Evolutionary conservation across 2,888 invertebrate species (phyloP), one percentile per base, ranked within the genome.

Genomic region (Molorchus minor): DNA sequence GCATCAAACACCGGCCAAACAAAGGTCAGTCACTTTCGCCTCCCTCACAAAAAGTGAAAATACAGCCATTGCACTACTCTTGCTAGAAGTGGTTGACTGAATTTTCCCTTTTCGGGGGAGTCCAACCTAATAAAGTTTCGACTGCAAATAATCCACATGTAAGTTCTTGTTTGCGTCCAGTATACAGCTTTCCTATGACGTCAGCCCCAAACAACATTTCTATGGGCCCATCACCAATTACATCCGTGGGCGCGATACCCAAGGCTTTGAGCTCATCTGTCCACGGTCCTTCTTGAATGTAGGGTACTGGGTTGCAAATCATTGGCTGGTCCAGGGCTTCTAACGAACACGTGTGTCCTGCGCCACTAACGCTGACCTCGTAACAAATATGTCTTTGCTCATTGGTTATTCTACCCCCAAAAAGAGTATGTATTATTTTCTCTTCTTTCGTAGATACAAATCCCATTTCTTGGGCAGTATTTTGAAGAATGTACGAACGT

Each of bases 1-100:
- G 71, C 72, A 51, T 73, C 72, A 30, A 74, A 73, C 2, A 74
- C 72, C 0, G 72, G 72, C 15, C 72, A 43, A 8, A 71, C 25
- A 25, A 25, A 25, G 25, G 8, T 25, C 25, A 25, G 25, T 8
- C 25, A 5, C 8, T 8, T 5, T 25, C 4, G 25, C 25, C 25
- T 25, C 25, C 8, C 8, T 25, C 3, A 25, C 25, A 25, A 25
- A 25, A 5, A 25, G 8, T 8, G 25, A 25, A 25, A n/a, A n/a
- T n/a, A n/a, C n/a, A n/a, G n/a, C n/a, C n/a, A n/a, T n/a, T n/a
- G n/a, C n/a, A n/a, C n/a, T n/a, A n/a, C n/a, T n/a, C n/a, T n/a
- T n/a, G n/a, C n/a, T n/a, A n/a, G n/a, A n/a, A n/a, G n/a, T n/a
- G 8, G 3, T 8, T 25, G 25, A 25, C 8, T 3, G 25, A 25